These are phyloP conservation scores for Rhimphoctona megacephalus DNA, from an alignment of 2,888 invertebrate species.

Conservation along the genomic window DNA sequence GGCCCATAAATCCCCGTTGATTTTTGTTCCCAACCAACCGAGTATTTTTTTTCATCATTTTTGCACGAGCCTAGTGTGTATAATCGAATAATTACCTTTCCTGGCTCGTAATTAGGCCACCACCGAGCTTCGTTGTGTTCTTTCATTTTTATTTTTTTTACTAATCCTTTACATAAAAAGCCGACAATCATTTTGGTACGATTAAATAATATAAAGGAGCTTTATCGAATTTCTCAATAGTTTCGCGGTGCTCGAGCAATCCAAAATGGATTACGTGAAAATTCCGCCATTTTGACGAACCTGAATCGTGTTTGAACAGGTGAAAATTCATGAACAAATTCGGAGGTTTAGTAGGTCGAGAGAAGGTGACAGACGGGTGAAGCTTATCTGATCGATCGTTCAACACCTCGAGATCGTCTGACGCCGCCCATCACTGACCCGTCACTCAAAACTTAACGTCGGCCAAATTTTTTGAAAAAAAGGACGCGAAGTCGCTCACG, in stretches of 20 bases:
- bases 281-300: neutral
- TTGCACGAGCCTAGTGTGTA: constrained; percentile 77
- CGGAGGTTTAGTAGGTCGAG: constrained; percentile 17
- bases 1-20: constrained; percentile 76
- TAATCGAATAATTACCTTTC: constrained; percentile 81
- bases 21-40: constrained; percentile 69
- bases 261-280: neutral
- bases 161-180: neutral
- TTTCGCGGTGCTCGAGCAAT: neutral
- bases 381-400: constrained; percentile 68
- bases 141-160: constrained; percentile 71
- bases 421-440: constrained; percentile 52
- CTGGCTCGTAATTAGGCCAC: constrained; percentile 79
- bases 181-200: neutral
- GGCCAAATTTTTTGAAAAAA: constrained; percentile 27
- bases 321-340: constrained; percentile 51
- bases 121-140: constrained; percentile 68
- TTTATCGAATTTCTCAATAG: neutral
- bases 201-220: neutral
- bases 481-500: constrained; percentile 32
- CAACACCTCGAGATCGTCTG: constrained; percentile 61
- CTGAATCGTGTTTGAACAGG: constrained; percentile 56
- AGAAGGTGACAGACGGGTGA: constrained; percentile 27
- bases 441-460: constrained; percentile 50
- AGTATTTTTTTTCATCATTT: constrained; percentile 72